Evolutionary conservation across 2,888 invertebrate species (phyloP), one percentile per base, ranked within the genome.

Genomic region (Callyntrura sp.): DNA sequence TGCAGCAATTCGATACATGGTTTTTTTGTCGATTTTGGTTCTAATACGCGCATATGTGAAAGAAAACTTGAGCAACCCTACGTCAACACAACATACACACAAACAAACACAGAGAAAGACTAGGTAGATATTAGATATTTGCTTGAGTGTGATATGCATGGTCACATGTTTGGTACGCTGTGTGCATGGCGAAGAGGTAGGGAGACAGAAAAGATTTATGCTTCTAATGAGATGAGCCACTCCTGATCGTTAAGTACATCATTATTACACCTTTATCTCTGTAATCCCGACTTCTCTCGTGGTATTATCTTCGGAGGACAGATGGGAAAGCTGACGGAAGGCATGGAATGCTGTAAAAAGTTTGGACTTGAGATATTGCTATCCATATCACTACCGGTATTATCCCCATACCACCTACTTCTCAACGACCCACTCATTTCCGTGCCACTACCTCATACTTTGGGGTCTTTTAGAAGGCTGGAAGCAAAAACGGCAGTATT

Each of bases 221-320:
- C 68, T 35, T 85, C 81, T 89, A 89, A 89, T 89, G 89, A 89
- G 89, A 89, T 89, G 89, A 89, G 89, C 89, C 89, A 89, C 89
- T 89, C 89, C 89, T 89, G 85, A 88, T 88, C 88, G 84, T 88
- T 88, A 88, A 88, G 89, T 89, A 89, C 89, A 85, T 89, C 89
- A 89, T 89, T 85, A 89, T 89, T 89, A 85, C 89, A 89, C 89
- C 79, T 89, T 89, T 89, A 89, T 89, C 89, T 89, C 85, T 85
- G 79, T 89, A 85, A 89, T 89, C 89, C 89, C 70, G 62, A 68
- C 89, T 85, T 70, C 70, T 85, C 81, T 89, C 81, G 23, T 78
- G 85, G 84, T 81, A 89, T 89, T 89, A 89, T 88, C 85, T 68
- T 48, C 57, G 8, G 85, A 81, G 73, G 85, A 89, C 85, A 89